Conservation (phyloP, 2,113 vertebrate genomes). For the Phylloscopus whistleri region DNA sequence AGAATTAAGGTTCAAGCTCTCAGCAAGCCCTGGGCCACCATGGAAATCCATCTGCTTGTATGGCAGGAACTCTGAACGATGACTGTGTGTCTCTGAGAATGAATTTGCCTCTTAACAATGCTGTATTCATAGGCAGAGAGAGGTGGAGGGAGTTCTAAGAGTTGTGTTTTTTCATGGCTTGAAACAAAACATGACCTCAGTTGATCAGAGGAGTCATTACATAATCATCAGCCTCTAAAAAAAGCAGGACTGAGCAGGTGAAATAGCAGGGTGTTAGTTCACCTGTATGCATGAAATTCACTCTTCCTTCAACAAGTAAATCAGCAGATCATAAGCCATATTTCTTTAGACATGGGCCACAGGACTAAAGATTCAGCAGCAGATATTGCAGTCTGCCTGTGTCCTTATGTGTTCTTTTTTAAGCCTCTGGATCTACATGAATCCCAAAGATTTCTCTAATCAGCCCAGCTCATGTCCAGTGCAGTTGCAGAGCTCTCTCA, state of each 20-base stretch:
- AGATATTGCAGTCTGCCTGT: background rate
- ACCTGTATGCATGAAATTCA: background rate
- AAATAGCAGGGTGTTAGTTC: background rate
- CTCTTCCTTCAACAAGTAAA: background rate
- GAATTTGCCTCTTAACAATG: background rate
- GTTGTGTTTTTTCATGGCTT: background rate
- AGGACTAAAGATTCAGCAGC: background rate
- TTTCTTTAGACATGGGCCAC: background rate
- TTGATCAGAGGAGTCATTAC: background rate
- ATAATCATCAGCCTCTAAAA: background rate
- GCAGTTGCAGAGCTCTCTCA: background rate
- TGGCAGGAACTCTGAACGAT: background rate
- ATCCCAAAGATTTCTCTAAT: background rate
- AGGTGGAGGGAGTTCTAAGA: background rate
- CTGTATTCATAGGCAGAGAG: background rate
- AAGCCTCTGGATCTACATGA: background rate
- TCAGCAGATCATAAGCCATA: background rate
- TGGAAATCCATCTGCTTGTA: background rate
- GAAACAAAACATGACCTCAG: background rate
- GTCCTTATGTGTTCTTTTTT: background rate
- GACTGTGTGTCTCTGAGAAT: background rate
- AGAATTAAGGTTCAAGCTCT: background rate
- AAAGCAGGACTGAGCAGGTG: background rate
- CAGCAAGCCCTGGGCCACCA: background rate
- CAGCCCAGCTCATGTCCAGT: background rate